Conservation (phyloP, 2,888 invertebrate species). For the Cephus runcator region DNA sequence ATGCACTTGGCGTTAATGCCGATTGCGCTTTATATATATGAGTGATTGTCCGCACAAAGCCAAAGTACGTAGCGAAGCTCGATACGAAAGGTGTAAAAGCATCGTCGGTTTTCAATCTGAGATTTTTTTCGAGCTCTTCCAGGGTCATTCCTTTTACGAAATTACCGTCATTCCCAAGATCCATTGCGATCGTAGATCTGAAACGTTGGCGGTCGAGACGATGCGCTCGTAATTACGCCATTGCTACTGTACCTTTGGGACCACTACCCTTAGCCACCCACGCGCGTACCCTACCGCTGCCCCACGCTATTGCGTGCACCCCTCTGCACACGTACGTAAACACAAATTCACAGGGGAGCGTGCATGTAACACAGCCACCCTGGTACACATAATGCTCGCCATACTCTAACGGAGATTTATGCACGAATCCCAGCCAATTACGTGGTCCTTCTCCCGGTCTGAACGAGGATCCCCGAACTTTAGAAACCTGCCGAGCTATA, state of each 20-base stretch:
- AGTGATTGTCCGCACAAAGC: background rate
- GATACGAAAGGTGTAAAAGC: background rate
- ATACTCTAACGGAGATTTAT: constrained; percentile 37
- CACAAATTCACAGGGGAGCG: constrained; percentile 11
- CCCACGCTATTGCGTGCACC: background rate
- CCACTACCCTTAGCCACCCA: constrained; percentile 25
- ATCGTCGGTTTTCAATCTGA: background rate
- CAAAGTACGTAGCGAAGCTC: background rate
- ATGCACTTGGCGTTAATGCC: background rate
- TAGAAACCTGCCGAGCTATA: background rate
- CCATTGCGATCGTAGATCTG: constrained; percentile 53
- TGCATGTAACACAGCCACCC: background rate
- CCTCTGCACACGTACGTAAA: background rate
- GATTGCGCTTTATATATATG: background rate
- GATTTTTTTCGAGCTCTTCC: background rate
- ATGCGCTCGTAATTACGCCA: constrained; percentile 53
- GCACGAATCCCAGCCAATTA: background rate
- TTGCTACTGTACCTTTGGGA: constrained; percentile 50
- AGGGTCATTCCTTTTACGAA: background rate
- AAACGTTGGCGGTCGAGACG: constrained; percentile 42
- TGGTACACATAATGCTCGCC: constrained; percentile 34
- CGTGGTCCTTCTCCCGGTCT: background rate
- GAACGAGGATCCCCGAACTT: background rate
- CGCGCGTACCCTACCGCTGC: constrained; percentile 27
- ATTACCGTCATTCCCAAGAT: constrained; percentile 28